phyloP scores from a whole-genome alignment of 2,797 vertebrate genomes.

The Hypotaenidia philippensis region DNA sequence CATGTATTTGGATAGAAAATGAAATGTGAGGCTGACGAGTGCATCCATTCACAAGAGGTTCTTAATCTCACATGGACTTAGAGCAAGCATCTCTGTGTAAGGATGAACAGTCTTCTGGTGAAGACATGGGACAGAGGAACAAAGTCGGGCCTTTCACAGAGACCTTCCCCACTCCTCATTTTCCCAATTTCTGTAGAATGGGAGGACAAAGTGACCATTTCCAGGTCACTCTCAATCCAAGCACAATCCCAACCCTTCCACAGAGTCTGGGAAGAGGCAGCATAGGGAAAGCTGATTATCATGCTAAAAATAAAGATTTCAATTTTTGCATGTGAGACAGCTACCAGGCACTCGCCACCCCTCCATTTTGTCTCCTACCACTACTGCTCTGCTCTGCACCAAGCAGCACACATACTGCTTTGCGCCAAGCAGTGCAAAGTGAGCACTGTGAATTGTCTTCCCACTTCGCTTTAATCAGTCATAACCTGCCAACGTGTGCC shows the following conservation, averaged over 20 bases:
- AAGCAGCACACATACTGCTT: background rate
- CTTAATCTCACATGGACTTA: background rate
- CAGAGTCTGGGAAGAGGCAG: background rate
- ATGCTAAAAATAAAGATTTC: background rate
- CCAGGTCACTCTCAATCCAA: background rate
- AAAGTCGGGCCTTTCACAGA: background rate
- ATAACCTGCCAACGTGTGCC: background rate
- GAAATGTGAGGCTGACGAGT: background rate
- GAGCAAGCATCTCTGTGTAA: background rate
- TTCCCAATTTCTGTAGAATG: background rate
- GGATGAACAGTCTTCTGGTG: background rate
- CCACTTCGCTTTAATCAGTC: fast-evolving
- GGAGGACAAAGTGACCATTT: background rate
- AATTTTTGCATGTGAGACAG: background rate
- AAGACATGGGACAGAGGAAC: background rate
- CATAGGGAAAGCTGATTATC: background rate
- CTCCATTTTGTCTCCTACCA: background rate
- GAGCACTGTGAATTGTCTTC: background rate
- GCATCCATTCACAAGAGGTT: background rate
- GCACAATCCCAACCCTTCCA: background rate
- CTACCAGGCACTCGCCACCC: background rate
- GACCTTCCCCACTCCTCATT: background rate
- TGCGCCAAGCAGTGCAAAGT: background rate
- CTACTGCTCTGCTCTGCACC: background rate
- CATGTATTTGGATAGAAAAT: background rate